A percentile compares a stretch with the other conserved stretches of the same genome.
Evolutionary conservation across 2,113 vertebrate genomes (phyloP).

Genomic region (Colinus virginianus): DNA sequence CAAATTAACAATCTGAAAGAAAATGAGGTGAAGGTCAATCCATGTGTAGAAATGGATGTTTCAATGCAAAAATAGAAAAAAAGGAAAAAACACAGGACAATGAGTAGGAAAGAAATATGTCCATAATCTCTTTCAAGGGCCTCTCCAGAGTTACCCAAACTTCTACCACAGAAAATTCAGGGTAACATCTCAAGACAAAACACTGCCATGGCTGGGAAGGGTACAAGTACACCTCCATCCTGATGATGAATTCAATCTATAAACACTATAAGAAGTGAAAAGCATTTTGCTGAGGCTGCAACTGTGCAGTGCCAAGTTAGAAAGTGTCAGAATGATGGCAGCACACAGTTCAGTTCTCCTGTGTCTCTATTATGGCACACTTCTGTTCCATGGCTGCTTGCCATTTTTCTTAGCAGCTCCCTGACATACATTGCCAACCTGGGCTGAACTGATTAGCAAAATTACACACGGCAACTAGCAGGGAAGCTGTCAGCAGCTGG

Average conservation of each 20-base stretch:
- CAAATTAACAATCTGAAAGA: conserved; percentile 25
- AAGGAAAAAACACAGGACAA: background rate
- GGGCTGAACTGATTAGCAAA: conserved; percentile 3
- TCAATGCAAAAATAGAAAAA: background rate
- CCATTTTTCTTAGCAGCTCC: background rate
- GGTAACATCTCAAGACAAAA: background rate
- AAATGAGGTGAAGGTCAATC: background rate
- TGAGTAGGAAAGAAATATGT: background rate
- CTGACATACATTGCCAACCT: background rate
- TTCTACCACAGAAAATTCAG: background rate
- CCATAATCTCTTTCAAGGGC: background rate
- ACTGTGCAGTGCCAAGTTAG: background rate
- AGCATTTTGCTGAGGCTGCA: background rate
- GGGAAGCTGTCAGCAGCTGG: background rate
- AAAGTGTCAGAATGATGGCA: conserved; percentile 6
- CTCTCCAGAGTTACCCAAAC: background rate
- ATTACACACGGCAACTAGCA: background rate
- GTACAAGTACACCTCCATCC: background rate
- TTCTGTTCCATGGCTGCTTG: background rate
- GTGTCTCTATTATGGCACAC: background rate
- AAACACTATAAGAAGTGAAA: background rate
- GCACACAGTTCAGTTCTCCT: background rate
- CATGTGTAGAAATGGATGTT: background rate
- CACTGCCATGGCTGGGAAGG: background rate
- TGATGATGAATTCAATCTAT: background rate